Evolutionary conservation across 1,140 invertebrate genomes (phyloP).

Genomic region (Drosophila prosaltans): DNA sequence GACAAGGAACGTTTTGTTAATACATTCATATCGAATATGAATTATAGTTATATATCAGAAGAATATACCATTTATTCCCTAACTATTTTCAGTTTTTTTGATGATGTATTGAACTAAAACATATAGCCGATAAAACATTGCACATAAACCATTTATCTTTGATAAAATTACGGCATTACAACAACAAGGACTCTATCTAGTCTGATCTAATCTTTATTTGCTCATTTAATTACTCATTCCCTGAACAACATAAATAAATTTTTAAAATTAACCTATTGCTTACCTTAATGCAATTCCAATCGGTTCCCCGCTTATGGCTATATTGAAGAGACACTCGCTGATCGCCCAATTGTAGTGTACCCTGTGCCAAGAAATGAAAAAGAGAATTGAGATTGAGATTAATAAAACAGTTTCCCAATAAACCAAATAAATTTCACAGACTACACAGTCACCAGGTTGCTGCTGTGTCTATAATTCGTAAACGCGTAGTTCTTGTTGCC

Average conservation of each 20-base stretch:
- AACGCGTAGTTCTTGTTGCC: constrained; percentile 48
- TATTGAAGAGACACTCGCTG: constrained; percentile 89
- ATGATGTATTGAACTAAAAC: too few species aligned
- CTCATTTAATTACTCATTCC: too few species aligned
- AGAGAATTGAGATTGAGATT: constrained; percentile 69
- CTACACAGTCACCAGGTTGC: constrained; percentile 82
- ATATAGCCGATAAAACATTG: too few species aligned
- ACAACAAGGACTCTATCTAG: too few species aligned
- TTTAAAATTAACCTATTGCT: not conserved
- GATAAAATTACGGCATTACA: too few species aligned
- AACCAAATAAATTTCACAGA: constrained; percentile 60
- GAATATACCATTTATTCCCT: too few species aligned
- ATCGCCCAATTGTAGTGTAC: constrained; percentile 88
- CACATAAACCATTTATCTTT: too few species aligned
- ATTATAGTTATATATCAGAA: too few species aligned
- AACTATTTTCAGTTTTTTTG: too few species aligned
- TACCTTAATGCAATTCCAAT: constrained; percentile 89
- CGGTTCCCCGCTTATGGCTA: constrained; percentile 86
- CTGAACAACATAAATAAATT: too few species aligned
- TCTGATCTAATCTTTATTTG: too few species aligned
- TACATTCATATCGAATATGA: not conserved
- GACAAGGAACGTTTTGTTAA: not conserved
- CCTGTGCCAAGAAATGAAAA: constrained; percentile 83
- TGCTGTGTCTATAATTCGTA: constrained; percentile 71
- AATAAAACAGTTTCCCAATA: constrained; percentile 32